Evolutionary conservation across 2,797 vertebrate genomes (phyloP), one percentile per base, ranked within the genome.

Genomic region (Syngnathus acus): DNA sequence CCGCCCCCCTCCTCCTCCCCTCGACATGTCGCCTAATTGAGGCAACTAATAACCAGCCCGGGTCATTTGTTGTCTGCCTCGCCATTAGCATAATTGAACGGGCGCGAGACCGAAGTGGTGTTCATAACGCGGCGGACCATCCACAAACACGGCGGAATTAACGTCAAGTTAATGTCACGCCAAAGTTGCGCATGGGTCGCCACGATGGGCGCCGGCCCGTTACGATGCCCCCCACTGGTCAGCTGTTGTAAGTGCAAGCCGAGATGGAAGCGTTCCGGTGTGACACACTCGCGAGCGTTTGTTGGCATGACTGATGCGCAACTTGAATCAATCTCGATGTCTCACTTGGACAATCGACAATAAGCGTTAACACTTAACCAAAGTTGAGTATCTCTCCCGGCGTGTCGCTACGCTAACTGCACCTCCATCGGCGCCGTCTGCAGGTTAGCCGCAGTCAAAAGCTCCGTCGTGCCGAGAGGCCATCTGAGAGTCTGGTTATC

Each of bases 81-180:
- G 45, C 65, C 51, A 88, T 89, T 88, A 83, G 80, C 86, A 87
- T 89, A 87, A 89, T 89, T 87, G 76, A 88, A 83, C 84, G 80
- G 86, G 78, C 82, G 81, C 67, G 77, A 81, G 78, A 79, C 81
- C 7, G 19, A 87, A 85, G 72, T 78, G 80, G 78, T 75, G 66
- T 79, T 87, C 79, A 88, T 89, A 86, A 80, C 65, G 47, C 32
- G 6, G 5, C 11, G 11, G 26, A 37, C 14, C 45, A 10, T 55
- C 53, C 6, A 9, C 58, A 40, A 40, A 40, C 38, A 5, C 17
- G 39, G 39, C 59, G 6, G 38, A 55, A 55, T 55, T 55, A 32
- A 14, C 14, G 2, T 55, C 32, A 6, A 51, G 9, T 21, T 21
- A 9, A 32, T 16, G 4, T 11, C 21, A 32, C 14, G 21, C 6